Evolutionary conservation across 2,888 invertebrate genomes (phyloP).

Genomic region (Phragmatobia fuliginosa): DNA sequence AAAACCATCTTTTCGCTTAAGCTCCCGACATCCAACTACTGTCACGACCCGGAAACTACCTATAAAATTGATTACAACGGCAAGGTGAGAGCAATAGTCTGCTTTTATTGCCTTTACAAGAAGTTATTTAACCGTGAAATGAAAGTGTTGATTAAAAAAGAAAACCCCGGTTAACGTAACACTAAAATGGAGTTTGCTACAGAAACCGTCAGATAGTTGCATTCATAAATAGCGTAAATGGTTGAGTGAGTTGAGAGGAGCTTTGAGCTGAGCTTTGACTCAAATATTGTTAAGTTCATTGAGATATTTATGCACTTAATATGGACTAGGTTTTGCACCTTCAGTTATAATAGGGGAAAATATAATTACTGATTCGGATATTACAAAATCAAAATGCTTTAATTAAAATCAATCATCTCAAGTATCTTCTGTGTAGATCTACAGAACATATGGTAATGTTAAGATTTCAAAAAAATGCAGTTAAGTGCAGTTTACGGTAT

Average conservation of each 20-base stretch:
- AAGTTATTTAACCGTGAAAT: conserved; percentile 73
- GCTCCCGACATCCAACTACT: conserved; percentile 64
- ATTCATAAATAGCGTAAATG: not conserved
- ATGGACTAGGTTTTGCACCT: not conserved
- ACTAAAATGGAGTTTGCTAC: conserved; percentile 28
- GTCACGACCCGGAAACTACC: conserved; percentile 45
- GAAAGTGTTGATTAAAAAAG: conserved; percentile 68
- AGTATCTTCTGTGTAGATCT: too few relatives aligned
- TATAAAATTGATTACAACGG: conserved; percentile 70
- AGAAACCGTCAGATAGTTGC: not conserved
- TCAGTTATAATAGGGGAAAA: too few relatives aligned
- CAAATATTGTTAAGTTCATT: not conserved
- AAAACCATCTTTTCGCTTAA: conserved; percentile 68
- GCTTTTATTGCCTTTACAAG: conserved; percentile 65
- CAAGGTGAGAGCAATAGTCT: conserved; percentile 65
- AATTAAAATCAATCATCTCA: too few relatives aligned
- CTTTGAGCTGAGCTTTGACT: not conserved
- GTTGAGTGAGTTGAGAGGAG: too few relatives aligned
- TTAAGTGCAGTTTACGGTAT: too few relatives aligned
- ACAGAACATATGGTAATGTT: too few relatives aligned
- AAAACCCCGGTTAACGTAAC: conserved; percentile 55
- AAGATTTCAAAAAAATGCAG: too few relatives aligned
- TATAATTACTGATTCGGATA: not conserved
- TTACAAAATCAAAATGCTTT: too few relatives aligned
- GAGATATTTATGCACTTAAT: not conserved